Evolutionary conservation across 2,888 invertebrate genomes (phyloP), one percentile per base, ranked within the genome.

Genomic region (Entomobrya multifasciata): DNA sequence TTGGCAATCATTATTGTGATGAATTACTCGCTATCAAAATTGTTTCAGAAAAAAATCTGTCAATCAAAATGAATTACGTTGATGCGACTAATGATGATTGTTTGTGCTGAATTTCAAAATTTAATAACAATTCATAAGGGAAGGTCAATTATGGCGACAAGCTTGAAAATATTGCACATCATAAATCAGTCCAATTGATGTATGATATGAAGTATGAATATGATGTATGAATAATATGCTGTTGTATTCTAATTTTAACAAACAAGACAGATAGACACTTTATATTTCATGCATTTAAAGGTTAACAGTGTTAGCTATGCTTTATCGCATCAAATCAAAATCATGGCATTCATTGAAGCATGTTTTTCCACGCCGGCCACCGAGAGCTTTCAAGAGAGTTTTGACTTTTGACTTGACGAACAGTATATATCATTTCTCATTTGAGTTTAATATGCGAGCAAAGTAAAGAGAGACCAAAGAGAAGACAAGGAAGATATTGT

Each of bases 91-190:
- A 5, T 22, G 57, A 57, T 57, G 57, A 57, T 15, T 47, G 47
- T 13, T 25, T 70, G 65, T 25, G 70, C 47, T 70, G 25, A 49
- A 44, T 22, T 70, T 15, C 6, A 70, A 67, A 70, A 25, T 70
- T 47, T 47, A 70, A 70, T 70, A 70, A 47, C 22, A 70, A 70
- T 49, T 47, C 47, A 70, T 70, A 15, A 49, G 47, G 70, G 70
- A 70, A 70, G 70, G 70, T 70, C 70, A 70, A 70, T 70, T 70
- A 70, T 70, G 70, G 70, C 70, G 70, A 70, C 67, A 41, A 49
- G 70, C 70, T 41, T 70, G 41, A 65, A 49, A 70, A 25, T 8
- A 1, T 6, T 25, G 22, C 70, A 47, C 47, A 41, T 36, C 70
- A 47, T 70, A 70, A 70, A 70, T 70, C 70, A 47, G 44, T 11